A percentile compares a stretch with the other conserved stretches of the same genome.
Conservation (phyloP, 2,888 invertebrate species). For the Leptothorax acervorum region DNA sequence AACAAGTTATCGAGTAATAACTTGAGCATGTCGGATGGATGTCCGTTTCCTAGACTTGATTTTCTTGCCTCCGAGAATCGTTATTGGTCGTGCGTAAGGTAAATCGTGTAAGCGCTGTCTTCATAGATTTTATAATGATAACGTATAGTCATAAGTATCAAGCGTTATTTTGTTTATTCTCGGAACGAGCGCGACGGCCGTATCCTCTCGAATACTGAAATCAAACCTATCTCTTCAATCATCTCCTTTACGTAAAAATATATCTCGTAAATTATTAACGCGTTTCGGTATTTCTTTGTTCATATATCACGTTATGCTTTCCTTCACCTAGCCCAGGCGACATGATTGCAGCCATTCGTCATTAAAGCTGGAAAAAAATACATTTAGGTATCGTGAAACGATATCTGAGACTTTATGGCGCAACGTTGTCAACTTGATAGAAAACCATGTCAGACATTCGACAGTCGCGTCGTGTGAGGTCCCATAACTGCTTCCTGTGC, state of each 20-base stretch:
- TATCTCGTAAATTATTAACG: neutral
- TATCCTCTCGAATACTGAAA: neutral
- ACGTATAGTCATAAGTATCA: slow-evolving; percentile 14
- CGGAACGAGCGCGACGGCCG: neutral
- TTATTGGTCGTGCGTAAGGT: slow-evolving; percentile 6
- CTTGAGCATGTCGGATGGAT: slow-evolving; percentile 47
- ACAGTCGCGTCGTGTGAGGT: slow-evolving; percentile 59
- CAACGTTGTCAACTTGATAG: slow-evolving; percentile 27
- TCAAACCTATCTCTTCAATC: slow-evolving; percentile 20
- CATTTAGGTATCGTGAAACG: neutral
- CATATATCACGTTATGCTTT: neutral
- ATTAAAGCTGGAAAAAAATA: neutral
- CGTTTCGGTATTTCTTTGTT: neutral
- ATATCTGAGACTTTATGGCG: neutral
- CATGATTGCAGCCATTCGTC: neutral
- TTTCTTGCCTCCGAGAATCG: slow-evolving; percentile 31
- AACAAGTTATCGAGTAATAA: slow-evolving; percentile 63
- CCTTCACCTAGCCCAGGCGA: neutral
- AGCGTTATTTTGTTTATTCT: slow-evolving; percentile 14
- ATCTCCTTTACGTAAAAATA: neutral
- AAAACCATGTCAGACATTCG: slow-evolving; percentile 47
- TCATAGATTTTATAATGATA: slow-evolving; percentile 24
- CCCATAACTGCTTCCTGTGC: slow-evolving; percentile 75
- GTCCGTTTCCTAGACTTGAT: slow-evolving; percentile 43
- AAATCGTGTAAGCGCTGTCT: slow-evolving; percentile 13